Evolutionary conservation across 2,888 invertebrate species (phyloP).

Genomic region (Steinernema hermaphroditum): DNA sequence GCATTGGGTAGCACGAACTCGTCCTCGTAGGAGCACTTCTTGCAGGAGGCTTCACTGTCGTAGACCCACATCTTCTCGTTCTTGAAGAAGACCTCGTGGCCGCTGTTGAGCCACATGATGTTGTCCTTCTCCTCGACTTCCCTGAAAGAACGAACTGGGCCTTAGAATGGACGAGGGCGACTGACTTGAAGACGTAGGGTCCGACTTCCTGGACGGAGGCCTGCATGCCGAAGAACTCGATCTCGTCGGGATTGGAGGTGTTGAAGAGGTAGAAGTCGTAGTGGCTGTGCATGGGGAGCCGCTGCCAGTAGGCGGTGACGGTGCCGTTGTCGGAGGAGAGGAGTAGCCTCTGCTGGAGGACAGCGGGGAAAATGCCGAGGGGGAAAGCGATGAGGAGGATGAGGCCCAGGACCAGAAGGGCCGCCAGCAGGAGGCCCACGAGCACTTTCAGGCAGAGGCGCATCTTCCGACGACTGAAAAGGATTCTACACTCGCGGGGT

Average conservation of each 20-base stretch:
- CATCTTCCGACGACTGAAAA: background rate
- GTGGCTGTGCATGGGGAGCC: slow-evolving; percentile 20
- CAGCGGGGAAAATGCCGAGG: slow-evolving; percentile 29
- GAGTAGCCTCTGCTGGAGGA: slow-evolving; percentile 10
- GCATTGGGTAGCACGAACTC: slow-evolving; percentile 33
- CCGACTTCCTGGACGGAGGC: slow-evolving; percentile 28
- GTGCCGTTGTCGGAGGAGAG: slow-evolving; percentile 20
- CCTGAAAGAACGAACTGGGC: slow-evolving; percentile 1
- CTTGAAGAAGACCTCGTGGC: slow-evolving; percentile 22
- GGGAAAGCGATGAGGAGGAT: slow-evolving; percentile 35
- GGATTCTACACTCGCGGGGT: background rate
- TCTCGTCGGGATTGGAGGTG: slow-evolving; percentile 27
- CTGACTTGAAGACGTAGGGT: slow-evolving; percentile 32
- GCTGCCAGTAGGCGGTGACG: slow-evolving; percentile 35
- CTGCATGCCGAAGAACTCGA: slow-evolving; percentile 29
- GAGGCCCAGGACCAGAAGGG: slow-evolving; percentile 29
- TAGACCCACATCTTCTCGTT: slow-evolving; percentile 36
- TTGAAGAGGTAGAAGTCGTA: slow-evolving; percentile 35
- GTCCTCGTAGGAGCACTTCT: slow-evolving; percentile 33
- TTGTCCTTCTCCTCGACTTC: slow-evolving; percentile 23
- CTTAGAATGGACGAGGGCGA: background rate
- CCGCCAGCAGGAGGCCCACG: slow-evolving; percentile 20
- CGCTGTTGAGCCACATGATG: background rate
- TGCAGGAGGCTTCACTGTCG: slow-evolving; percentile 28
- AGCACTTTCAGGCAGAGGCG: slow-evolving; percentile 26